Percentiles rank a stretch among this genome's conserved stretches.
Evolutionary conservation across 2,113 vertebrate genomes (phyloP).

Genomic region (Bos javanicus): DNA sequence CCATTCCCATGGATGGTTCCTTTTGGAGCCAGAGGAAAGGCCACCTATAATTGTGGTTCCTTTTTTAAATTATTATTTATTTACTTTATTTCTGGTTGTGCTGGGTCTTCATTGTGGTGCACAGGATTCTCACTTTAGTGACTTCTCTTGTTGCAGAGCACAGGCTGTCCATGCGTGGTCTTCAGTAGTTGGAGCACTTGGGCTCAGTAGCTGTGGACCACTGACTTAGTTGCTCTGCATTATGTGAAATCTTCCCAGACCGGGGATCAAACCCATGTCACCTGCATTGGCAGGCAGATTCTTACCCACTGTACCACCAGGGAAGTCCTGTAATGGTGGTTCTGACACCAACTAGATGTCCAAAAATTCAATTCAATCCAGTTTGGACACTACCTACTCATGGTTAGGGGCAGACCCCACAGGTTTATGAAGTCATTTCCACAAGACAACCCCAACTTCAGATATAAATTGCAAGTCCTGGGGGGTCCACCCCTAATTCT

Average conservation of each 20-base stretch:
- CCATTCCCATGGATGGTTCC: neutral
- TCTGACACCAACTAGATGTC: neutral
- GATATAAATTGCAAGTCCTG: neutral
- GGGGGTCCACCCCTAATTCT: neutral
- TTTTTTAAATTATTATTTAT: neutral
- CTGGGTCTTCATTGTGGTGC: neutral
- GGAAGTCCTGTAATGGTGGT: neutral
- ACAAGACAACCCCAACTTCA: neutral
- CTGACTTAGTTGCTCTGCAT: neutral
- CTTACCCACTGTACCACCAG: neutral
- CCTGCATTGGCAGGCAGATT: neutral
- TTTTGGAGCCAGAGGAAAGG: neutral
- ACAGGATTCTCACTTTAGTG: neutral
- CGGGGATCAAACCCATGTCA: neutral
- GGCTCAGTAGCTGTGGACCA: neutral
- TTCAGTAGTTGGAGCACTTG: neutral
- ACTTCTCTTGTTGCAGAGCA: neutral
- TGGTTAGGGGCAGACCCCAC: neutral
- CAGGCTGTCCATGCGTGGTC: neutral
- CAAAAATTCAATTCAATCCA: neutral
- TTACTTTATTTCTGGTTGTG: neutral
- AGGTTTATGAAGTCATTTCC: neutral
- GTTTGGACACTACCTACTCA: neutral
- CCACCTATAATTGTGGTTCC: neutral
- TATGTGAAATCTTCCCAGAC: neutral